phyloP scores from a whole-genome alignment of 2,797 vertebrate species.

The Hyperoplus immaculatus region DNA sequence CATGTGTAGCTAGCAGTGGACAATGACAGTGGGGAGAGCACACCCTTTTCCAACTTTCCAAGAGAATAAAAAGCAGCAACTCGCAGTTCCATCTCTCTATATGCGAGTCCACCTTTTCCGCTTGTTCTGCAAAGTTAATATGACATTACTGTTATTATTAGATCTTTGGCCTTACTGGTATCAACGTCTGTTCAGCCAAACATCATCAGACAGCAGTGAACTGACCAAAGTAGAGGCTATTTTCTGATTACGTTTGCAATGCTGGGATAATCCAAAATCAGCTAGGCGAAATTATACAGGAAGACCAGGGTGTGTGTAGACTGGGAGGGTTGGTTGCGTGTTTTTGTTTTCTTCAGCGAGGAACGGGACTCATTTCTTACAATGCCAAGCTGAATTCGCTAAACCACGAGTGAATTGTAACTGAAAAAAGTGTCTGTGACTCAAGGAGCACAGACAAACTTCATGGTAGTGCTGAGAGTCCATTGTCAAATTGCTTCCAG shows the following conservation, averaged over 20 bases:
- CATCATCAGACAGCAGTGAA: not conserved
- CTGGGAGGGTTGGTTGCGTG: slow-evolving; percentile 15
- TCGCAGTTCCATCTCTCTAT: not conserved
- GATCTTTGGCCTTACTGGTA: not conserved
- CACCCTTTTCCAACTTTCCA: slow-evolving; percentile 28
- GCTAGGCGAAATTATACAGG: slow-evolving; percentile 73
- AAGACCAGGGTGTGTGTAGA: slow-evolving; percentile 60
- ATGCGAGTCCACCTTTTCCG: not conserved
- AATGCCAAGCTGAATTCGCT: slow-evolving; percentile 33
- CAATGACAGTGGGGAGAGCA: slow-evolving; percentile 21
- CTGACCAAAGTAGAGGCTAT: slow-evolving; percentile 42
- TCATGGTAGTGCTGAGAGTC: slow-evolving; percentile 69
- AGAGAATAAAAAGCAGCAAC: slow-evolving; percentile 11
- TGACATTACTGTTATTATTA: slow-evolving; percentile 28
- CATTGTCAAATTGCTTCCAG: slow-evolving; percentile 76
- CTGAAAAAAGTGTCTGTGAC: slow-evolving; percentile 66
- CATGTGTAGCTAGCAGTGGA: slow-evolving; percentile 24
- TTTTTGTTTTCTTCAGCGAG: slow-evolving; percentile 40
- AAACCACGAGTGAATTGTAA: slow-evolving; percentile 57
- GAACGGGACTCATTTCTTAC: slow-evolving; percentile 64
- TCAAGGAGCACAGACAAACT: slow-evolving; percentile 74
- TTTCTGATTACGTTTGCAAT: slow-evolving; percentile 69
- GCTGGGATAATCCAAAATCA: slow-evolving; percentile 74
- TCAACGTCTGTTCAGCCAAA: not conserved
- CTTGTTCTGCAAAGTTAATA: slow-evolving; percentile 4